Percentiles rank a stretch among this genome's conserved stretches.
Conservation (phyloP, 2,888 invertebrate genomes). For the Hemicrepidius hirtus region DNA sequence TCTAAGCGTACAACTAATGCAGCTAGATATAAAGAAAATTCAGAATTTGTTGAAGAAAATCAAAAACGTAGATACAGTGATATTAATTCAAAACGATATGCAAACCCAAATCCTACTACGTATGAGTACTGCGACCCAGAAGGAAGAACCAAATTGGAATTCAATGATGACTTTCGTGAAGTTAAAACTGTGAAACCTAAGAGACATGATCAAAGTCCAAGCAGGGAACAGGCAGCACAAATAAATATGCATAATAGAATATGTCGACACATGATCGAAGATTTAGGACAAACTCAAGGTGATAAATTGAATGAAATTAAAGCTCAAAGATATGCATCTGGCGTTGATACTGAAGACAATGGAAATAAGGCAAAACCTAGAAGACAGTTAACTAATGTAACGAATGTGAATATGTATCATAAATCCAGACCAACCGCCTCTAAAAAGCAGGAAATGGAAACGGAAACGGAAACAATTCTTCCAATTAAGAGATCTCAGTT, state of each 20-base stretch:
- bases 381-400: background rate
- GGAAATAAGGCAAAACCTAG: background rate
- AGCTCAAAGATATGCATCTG: slow-evolving; percentile 37
- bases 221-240: slow-evolving; percentile 8
- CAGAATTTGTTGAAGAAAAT: background rate
- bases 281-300: slow-evolving; percentile 70
- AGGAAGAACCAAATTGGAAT: background rate
- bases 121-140: background rate
- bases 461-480: background rate
- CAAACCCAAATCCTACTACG: background rate
- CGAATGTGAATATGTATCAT: background rate
- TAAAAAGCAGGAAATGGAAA: background rate
- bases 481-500: slow-evolving; percentile 11
- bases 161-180: slow-evolving; percentile 13
- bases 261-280: slow-evolving; percentile 14
- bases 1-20: background rate
- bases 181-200: slow-evolving; percentile 15
- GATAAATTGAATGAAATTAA: slow-evolving; percentile 74
- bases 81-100: background rate
- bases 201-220: slow-evolving; percentile 29
- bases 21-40: slow-evolving; percentile 8
- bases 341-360: background rate
- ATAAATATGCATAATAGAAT: slow-evolving; percentile 9
- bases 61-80: too few species aligned
- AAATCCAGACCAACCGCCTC: background rate